Evolutionary conservation across 2,888 invertebrate species (phyloP), one percentile per base, ranked within the genome.

Genomic region (Machimus atricapillus): DNA sequence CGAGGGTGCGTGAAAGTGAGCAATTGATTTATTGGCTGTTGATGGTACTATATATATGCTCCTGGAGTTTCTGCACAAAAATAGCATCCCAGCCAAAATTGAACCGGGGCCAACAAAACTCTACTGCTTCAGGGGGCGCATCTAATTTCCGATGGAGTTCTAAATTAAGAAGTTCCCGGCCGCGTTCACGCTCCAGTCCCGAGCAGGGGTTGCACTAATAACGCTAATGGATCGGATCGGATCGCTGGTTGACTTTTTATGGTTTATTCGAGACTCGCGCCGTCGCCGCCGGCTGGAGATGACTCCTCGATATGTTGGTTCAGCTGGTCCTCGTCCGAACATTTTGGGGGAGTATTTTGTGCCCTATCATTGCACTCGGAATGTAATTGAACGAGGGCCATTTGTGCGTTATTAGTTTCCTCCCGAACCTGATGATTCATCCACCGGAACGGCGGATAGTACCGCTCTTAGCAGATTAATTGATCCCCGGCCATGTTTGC

Each of bases 371-470:
- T 19, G 81, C 46, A 12, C 82, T 58, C 37, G 40, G 27, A 40
- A 74, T 46, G 73, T 85, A 85, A 85, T 46, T 85, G 85, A 85
- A 85, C 85, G 74, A 85, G 74, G 46, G 40, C 74, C 85, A 85
- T 74, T 85, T 85, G 85, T 85, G 73, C 27, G 43, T 74, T 85
- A 85, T 85, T 85, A 85, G 74, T 85, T 85, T 74, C 43, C 34
- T 31, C 16, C 27, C 34, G 43, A 74, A 85, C 16, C 34, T 85
- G 85, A 74, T 73, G 43, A 74, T 46, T 46, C 74, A 43, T 85
- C 19, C 31, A 16, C 14, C 19, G 16, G 76, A 16, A 12, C 23
- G 37, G 37, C 27, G 34, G 76, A 31, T 19, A 31, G 76, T 8
- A 9, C n/a, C 82, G 58, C 66, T 66, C 82, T 82, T 82, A 82